Evolutionary conservation across 1,140 invertebrate species (phyloP), one percentile per base, ranked within the genome.

Genomic region (Monochamus saltuarius): DNA sequence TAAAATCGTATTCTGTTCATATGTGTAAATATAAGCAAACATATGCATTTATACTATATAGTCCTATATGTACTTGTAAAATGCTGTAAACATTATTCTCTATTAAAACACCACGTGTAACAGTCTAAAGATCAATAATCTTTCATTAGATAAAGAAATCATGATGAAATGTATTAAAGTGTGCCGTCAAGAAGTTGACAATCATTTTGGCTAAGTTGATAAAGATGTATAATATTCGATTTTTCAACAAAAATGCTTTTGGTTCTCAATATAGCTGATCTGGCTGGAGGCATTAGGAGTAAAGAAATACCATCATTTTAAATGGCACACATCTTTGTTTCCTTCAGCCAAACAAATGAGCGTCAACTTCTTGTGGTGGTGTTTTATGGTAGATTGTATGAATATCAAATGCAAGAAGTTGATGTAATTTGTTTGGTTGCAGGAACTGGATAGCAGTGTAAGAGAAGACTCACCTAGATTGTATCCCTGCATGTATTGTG

Each of bases 401-500:
- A 29, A 29, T 29, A 29, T 29, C 22, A 29, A 29, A 29, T 2
- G 75, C 81, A 90, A 91, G 90, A 92, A 92, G 90, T 92, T 92
- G 89, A 91, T 91, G 88, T 87, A 87, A 85, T 89, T 88, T 90
- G 89, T 89, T 89, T 89, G 86, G 88, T 91, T 91, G 87, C 89
- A 92, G 90, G 89, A 90, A 84, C 83, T 85, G 80, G 87, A 87
- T 83, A 85, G 87, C 83, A 85, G 86, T 78, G 82, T 83, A 72
- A 76, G 73, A 64, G 79, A 73, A 66, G 75, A 68, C 63, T 72
- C 76, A 19, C 76, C 77, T 72, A 80, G 83, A 75, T 76, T 87
- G 73, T 89, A 84, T 81, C 83, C 86, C 76, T 93, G 91, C 83
- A 87, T 91, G 81, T 92, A 92, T 82, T 93, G 91, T 83, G 89